Evolutionary conservation across 1,140 invertebrate genomes (phyloP).

Genomic region (Zaprionus lachaisei): DNA sequence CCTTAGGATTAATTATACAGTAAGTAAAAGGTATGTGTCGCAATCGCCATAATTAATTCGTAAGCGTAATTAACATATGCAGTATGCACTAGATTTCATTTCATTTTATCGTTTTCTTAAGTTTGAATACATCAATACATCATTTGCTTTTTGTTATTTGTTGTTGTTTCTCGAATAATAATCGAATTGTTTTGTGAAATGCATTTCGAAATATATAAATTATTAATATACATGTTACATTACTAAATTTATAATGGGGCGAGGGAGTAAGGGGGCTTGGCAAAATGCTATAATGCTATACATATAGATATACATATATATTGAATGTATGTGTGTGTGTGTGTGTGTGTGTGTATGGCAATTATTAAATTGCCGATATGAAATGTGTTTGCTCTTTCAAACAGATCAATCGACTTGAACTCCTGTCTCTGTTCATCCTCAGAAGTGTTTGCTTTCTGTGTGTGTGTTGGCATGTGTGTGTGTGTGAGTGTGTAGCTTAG

Average conservation of each 20-base stretch:
- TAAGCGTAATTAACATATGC: slow-evolving; percentile 49
- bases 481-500: slow-evolving; percentile 2
- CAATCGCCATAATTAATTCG: slow-evolving; percentile 48
- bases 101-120: slow-evolving; percentile 1
- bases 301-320: slow-evolving; percentile 6
- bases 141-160: slow-evolving; percentile 3
- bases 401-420: background rate
- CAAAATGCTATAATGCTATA: slow-evolving; percentile 33
- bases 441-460: slow-evolving; percentile 4
- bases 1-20: slow-evolving; percentile 45
- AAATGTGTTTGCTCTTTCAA: background rate
- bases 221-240: slow-evolving; percentile 48
- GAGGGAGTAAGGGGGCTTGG: background rate
- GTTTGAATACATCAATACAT: slow-evolving; percentile 5
- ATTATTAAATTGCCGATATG: slow-evolving; percentile 1
- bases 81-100: slow-evolving; percentile 30
- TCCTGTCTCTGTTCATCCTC: background rate
- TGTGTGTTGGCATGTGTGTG: background rate
- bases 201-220: slow-evolving; percentile 44
- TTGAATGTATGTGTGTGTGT: slow-evolving; percentile 7
- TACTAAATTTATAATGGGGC: slow-evolving; percentile 32
- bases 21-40: slow-evolving; percentile 45
- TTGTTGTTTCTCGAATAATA: slow-evolving; percentile 8
- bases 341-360: slow-evolving; percentile 26
- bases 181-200: slow-evolving; percentile 45